Conservation (phyloP, 2,888 invertebrate species). For the Acleris literana region DNA sequence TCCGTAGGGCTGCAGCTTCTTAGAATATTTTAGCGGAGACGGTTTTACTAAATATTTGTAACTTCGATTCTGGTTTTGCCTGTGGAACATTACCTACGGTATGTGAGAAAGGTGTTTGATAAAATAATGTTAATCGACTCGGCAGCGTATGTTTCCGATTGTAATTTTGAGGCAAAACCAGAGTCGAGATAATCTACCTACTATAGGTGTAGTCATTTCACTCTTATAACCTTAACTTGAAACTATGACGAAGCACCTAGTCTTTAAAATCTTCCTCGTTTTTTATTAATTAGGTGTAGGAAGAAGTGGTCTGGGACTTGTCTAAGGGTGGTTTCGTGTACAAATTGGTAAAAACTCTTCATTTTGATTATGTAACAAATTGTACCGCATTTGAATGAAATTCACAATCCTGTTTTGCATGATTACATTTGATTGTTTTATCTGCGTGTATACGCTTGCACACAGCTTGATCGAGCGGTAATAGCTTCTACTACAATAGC, state of each 20-base stretch:
- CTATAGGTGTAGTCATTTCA: conserved; percentile 61
- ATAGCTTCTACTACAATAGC: conserved; percentile 34
- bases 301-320: conserved; percentile 47
- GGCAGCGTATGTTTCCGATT: no score
- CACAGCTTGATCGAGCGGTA: conserved; percentile 25
- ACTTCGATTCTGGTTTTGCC: conserved; percentile 31
- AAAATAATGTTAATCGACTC: not conserved
- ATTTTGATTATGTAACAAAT: conserved; percentile 28
- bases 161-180: conserved; percentile 29
- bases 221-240: conserved; percentile 51
- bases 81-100: not conserved
- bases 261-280: conserved; percentile 57
- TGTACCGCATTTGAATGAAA: conserved; percentile 36
- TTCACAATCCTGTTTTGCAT: conserved; percentile 35
- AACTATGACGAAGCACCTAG: conserved; percentile 60
- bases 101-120: not conserved
- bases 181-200: conserved; percentile 52
- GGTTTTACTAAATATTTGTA: conserved; percentile 33
- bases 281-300: conserved; percentile 52
- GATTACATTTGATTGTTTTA: conserved; percentile 24
- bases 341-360: conserved; percentile 38
- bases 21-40: conserved; percentile 41
- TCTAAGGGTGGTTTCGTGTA: conserved; percentile 47
- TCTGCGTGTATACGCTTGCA: conserved; percentile 33
- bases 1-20: conserved; percentile 77